Percentiles rank a stretch among this genome's conserved stretches.
phyloP scores from a whole-genome alignment of 2,113 vertebrate genomes.

The Pomatostomus ruficeps region DNA sequence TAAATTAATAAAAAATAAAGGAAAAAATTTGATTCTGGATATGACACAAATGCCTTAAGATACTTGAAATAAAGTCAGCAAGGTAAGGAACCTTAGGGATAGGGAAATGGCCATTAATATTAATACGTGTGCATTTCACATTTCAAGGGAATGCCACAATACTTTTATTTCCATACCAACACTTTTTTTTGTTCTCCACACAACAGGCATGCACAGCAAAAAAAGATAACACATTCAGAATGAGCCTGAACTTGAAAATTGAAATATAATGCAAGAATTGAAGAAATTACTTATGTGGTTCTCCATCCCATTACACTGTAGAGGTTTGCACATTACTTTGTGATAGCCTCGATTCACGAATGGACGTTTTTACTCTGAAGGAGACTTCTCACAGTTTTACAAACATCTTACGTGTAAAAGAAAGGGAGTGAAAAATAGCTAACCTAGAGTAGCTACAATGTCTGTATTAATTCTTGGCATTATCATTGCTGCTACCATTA shows the following conservation, averaged over 20 bases:
- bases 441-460: background rate
- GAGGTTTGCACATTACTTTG: conserved; percentile 8
- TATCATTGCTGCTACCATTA: conserved; percentile 6
- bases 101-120: background rate
- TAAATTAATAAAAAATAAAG: background rate
- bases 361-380: background rate
- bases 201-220: background rate
- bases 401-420: background rate
- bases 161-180: background rate
- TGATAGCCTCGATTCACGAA: background rate
- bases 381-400: background rate
- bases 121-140: background rate
- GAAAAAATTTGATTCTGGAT: background rate
- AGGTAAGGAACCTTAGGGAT: background rate
- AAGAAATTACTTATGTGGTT: background rate
- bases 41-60: background rate
- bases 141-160: background rate
- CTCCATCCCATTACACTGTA: background rate
- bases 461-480: background rate
- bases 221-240: background rate
- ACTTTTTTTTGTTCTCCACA: background rate
- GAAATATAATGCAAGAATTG: background rate
- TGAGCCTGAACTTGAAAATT: background rate
- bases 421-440: conserved; percentile 24
- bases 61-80: background rate